Base-by-base conservation (phyloP, 1,140 invertebrate species). In the Macrotrachela quadricornifera region DNA sequence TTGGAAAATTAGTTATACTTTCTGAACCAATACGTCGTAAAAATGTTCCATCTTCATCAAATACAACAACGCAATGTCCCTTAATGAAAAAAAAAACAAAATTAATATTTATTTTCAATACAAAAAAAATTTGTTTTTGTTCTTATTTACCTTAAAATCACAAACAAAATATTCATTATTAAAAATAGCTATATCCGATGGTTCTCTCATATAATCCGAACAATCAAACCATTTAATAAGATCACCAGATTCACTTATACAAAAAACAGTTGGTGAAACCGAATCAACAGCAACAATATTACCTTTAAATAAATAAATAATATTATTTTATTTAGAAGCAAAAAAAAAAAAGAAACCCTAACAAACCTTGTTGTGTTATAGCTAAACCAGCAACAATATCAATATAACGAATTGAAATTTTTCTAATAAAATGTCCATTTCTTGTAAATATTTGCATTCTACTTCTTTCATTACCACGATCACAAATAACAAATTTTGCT, bases 221-320 rank as follows among this genome's bases (percentile, higher is more conserved):
- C 86, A 92, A 68, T 92, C 86, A 67, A 92, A 92, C 86, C 87
- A 92, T 60, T 79, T 79, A 46, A 88, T 71, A 52, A 94, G 72
- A 58, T 87, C 83, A 12, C 87, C 87, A 61, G 77, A 78, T 68
- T 91, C 85, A 56, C 79, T 79, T 56, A 92, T 83, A 46, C 85
- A 80, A 70, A 90, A 92, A 15, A 92, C 83, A 37, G 87, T 90
- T 1, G 88, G 87, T 46, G 85, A 86, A 14, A 92, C 86, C 64
- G 83, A 87, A 64, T 94, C 87, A n/a, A 94, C 88, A 46, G 85
- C 85, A 43, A 94, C 85, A 62, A 95, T 90, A 57, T 90, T 79
- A 46, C 69, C 69, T 68, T 4, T 4, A 30, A 30, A 4, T 30
- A 2, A 30, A 30, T 4, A 30, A 8, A 8, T 4, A 30, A 30